A percentile compares a stretch with the other conserved stretches of the same genome.
These are phyloP conservation scores for Ailurus styani DNA, from an alignment of 2,113 vertebrate genomes.

Conservation along the genomic window DNA sequence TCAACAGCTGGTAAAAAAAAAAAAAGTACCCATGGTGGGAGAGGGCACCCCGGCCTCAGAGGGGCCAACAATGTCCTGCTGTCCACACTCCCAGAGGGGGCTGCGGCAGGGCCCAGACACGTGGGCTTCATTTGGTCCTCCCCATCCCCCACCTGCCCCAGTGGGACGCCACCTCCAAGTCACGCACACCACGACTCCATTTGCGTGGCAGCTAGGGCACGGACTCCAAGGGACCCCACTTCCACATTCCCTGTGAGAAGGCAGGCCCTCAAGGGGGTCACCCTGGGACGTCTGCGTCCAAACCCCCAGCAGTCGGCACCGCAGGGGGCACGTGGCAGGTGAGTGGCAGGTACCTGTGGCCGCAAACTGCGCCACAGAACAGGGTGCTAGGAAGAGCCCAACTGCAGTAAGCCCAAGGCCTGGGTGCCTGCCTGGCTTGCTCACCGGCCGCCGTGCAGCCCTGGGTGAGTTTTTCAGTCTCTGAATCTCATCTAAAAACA, in stretches of 20 bases:
- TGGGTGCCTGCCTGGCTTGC: fast-evolving
- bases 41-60: background rate
- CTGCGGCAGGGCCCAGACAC: fast-evolving
- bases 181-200: background rate
- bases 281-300: background rate
- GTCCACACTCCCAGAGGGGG: background rate
- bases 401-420: fast-evolving
- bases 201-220: background rate
- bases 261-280: background rate
- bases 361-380: fast-evolving
- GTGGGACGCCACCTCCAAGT: background rate
- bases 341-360: fast-evolving
- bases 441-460: background rate
- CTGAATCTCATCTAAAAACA: background rate
- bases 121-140: background rate
- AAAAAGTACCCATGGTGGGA: background rate
- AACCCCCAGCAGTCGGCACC: background rate
- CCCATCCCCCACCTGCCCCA: background rate
- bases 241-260: background rate
- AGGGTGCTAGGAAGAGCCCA: background rate
- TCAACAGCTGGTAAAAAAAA: background rate
- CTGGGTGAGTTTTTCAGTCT: background rate
- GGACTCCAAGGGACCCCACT: background rate
- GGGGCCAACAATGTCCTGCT: background rate
- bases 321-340: fast-evolving